Base-by-base conservation (phyloP, 2,113 vertebrate genomes). In the Callospermophilus lateralis region DNA sequence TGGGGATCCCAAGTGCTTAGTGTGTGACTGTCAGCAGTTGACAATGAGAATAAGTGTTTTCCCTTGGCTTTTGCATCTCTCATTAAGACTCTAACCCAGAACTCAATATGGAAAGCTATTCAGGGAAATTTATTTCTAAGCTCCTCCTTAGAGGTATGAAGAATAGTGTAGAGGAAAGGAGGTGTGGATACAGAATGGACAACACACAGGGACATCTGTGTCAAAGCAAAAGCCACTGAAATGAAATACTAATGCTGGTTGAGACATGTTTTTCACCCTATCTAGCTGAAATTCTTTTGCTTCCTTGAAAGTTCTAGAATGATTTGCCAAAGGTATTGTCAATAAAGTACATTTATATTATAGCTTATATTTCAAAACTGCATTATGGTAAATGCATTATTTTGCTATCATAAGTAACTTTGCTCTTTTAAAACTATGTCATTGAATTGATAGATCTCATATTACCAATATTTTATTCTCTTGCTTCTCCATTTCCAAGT, bases 111-210 rank as follows among this genome's bases (percentile, higher is more conserved):
- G 42, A 90, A 93, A 86, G 3, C 16, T 15, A 87, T 77, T 72
- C 8, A 48, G 61, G 42, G 26, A 74, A 67, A 77, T 72, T 68
- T 80, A 58, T 90, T 85, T 80, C 28, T 86, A 93, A 97, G 24
- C 6, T 37, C 28, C 39, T 90, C 11, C 42, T 28, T 53, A 37
- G 12, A 51, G 77, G 81, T 45, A 17, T 11, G 72, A 51, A 81
- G 8, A 83, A 77, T 32, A 90, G 34, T 8, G 10, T n/a, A 77
- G 30, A 34, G 53, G 2, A 79, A 32, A 92, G 12, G 32, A 48
- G 5, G 17, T 15, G 37, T 8, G 19, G 17, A 24, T 84, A 24
- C 15, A 90, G 32, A 53, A 90, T 39, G 28, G 63, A 28, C 34
- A 89, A 37, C 13, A 58, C 32, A 26, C 8, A 95, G 7, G 32